These are phyloP conservation scores for Micromys minutus DNA, from an alignment of 2,113 vertebrate species.

Conservation along the genomic window DNA sequence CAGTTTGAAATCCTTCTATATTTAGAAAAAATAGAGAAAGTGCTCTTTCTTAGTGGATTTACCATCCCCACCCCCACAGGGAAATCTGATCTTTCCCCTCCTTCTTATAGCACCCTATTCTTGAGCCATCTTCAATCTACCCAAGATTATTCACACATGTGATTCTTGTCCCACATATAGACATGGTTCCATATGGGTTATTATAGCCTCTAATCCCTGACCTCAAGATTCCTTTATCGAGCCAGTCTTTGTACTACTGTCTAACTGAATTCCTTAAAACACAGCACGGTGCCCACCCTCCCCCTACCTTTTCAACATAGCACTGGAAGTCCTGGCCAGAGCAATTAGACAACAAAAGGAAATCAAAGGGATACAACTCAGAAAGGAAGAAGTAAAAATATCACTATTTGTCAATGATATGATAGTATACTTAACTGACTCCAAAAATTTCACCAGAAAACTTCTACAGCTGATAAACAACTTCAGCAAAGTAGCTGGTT, in stretches of 20 bases:
- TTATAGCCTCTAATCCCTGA: conserved; percentile 1
- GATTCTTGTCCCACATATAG: background rate
- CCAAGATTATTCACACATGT: conserved; percentile 1
- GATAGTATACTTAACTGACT: no score
- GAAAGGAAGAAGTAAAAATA: no score
- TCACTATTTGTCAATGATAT: no score
- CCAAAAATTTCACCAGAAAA: no score
- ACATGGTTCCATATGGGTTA: background rate
- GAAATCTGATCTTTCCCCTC: background rate
- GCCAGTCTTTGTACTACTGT: background rate
- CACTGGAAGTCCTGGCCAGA: no score
- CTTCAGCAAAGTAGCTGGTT: no score
- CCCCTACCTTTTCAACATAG: no score
- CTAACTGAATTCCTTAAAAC: background rate
- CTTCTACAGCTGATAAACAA: no score
- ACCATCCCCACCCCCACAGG: background rate
- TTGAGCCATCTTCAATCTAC: conserved; percentile 5
- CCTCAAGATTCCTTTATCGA: background rate
- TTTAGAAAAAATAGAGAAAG: conserved; percentile 16
- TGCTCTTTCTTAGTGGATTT: background rate
- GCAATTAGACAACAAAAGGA: no score
- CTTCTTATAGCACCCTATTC: background rate
- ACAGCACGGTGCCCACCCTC: no score
- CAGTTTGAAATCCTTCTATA: background rate
- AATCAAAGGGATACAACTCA: no score